Conservation (phyloP, 2,797 vertebrate genomes). For the Gymnothorax javanicus region DNA sequence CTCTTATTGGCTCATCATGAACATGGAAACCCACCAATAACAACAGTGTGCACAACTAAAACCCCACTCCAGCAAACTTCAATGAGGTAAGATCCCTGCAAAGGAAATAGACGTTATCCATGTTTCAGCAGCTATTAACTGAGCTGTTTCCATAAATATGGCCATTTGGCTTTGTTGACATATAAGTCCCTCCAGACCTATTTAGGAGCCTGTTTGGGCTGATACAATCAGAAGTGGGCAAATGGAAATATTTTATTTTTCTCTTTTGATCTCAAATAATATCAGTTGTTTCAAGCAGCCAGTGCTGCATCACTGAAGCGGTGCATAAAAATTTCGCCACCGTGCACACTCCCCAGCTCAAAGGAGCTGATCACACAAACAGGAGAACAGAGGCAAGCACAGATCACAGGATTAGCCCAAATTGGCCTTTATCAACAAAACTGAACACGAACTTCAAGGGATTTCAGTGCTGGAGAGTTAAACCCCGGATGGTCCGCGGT, state of each 20-base stretch:
- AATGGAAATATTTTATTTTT: conserved; percentile 43
- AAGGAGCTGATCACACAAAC: conserved; percentile 47
- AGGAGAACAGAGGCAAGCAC: no score
- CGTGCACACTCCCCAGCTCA: conserved; percentile 37
- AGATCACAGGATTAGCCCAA: no score
- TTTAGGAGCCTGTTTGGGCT: conserved; percentile 47
- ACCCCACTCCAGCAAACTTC: background rate
- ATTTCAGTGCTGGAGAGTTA: no score
- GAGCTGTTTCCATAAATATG: conserved; percentile 30
- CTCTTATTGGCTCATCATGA: background rate
- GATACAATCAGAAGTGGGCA: conserved; percentile 55
- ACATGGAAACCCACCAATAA: background rate
- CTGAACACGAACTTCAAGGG: no score
- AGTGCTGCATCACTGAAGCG: conserved; percentile 32
- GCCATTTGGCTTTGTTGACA: conserved; percentile 40
- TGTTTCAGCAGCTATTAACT: conserved; percentile 52
- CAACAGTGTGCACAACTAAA: background rate
- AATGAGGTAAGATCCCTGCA: background rate
- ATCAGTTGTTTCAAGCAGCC: conserved; percentile 30
- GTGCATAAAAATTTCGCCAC: conserved; percentile 44
- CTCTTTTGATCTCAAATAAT: conserved; percentile 43
- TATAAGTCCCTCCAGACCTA: conserved; percentile 36
- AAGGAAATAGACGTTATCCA: conserved; percentile 45
- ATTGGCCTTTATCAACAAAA: no score
- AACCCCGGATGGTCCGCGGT: no score